Evolutionary conservation across 2,113 vertebrate genomes (phyloP), one percentile per base, ranked within the genome.

Genomic region (Pedionomus torquatus): DNA sequence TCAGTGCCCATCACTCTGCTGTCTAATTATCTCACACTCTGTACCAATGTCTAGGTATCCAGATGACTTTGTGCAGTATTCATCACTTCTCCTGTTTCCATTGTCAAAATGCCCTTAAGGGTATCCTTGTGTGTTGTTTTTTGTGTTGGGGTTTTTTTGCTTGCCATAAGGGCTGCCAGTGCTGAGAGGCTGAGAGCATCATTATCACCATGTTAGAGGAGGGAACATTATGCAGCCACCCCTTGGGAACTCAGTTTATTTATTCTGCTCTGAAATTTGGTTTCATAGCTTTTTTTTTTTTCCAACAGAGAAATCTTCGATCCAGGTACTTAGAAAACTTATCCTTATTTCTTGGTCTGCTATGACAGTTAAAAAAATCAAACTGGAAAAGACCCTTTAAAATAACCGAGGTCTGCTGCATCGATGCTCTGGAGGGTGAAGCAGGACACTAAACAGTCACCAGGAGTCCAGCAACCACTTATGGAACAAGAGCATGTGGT

Each of bases 381-480:
- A 79, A 23, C 44, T 66, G 37, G 61, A 57, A 85, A 79, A 90
- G 13, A 24, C 2, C 4, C 51, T 74, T 54, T 74, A 70, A 90
- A 74, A 80, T 80, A 92, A 51, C 7, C 2, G 0, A 76, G n/a
- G 25, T 46, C 68, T 91, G 31, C n/a, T 76, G 41, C 74, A 76
- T 41, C 2, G 2, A 31, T 72, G 33, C 41, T 65, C 44, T 49
- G 58, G 49, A 54, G 82, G 90, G 52, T 46, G 68, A 90, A 77
- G 28, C 48, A 72, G 68, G 61, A 43, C 75, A 79, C 58, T 65
- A 21, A 83, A 46, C 35, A 85, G 57, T 49, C 75, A 65, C 85
- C 70, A 66, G 71, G 90, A 96, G 84, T 41, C 66, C 92, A 70
- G 48, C 25, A 70, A 30, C 90, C 85, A 92, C 87, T 88, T 46